These are phyloP conservation scores for Parnassius orleans DNA, from an alignment of 2,888 invertebrate genomes.

Conservation along the genomic window DNA sequence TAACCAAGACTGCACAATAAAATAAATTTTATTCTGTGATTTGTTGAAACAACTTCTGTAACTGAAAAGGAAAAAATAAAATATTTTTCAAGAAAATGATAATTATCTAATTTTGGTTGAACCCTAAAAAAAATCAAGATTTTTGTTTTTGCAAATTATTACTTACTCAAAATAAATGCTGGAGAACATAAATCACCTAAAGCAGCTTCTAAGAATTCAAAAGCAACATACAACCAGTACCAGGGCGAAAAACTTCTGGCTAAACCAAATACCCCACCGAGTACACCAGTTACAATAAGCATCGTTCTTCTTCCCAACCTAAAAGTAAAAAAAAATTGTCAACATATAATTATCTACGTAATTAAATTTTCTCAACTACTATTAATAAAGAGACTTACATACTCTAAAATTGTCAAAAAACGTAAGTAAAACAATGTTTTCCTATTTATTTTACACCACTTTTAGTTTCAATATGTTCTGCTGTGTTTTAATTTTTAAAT, in stretches of 20 bases:
- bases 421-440: too few relatives aligned
- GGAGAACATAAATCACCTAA: conserved; percentile 66
- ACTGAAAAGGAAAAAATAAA: conserved; percentile 43
- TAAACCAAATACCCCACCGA: conserved; percentile 56
- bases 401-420: too few relatives aligned
- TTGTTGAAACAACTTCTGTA: conserved; percentile 59
- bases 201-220: conserved; percentile 62
- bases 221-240: conserved; percentile 60
- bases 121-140: too few relatives aligned
- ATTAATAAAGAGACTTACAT: too few relatives aligned
- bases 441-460: too few relatives aligned
- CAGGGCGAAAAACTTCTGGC: conserved; percentile 52
- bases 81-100: too few relatives aligned
- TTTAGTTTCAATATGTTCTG: too few relatives aligned
- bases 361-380: too few relatives aligned
- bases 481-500: too few relatives aligned
- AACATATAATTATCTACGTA: too few relatives aligned
- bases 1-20: conserved; percentile 51
- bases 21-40: conserved; percentile 53
- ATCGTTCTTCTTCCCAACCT: conserved; percentile 61
- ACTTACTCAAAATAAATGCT: conserved; percentile 57
- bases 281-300: conserved; percentile 52
- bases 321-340: background rate
- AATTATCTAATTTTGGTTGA: too few relatives aligned
- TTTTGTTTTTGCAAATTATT: too few relatives aligned